These are phyloP conservation scores for Villa cingulata DNA, from an alignment of 2,888 invertebrate genomes.

Conservation along the genomic window DNA sequence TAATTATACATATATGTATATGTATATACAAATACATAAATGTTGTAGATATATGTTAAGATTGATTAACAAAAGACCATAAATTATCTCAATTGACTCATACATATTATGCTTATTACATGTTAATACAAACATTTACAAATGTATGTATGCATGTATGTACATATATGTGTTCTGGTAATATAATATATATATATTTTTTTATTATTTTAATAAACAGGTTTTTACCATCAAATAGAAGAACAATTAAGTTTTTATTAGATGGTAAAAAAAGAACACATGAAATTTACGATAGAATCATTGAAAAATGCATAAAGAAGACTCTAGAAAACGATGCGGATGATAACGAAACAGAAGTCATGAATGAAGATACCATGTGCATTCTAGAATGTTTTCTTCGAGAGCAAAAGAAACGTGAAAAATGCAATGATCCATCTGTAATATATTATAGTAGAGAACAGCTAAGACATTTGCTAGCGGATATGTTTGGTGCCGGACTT, in stretches of 20 bases:
- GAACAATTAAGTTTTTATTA: slow-evolving; percentile 49
- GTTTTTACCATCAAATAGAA: slow-evolving; percentile 42
- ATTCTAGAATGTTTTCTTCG: slow-evolving; percentile 52
- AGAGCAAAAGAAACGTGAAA: slow-evolving; percentile 42
- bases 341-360: slow-evolving; percentile 4
- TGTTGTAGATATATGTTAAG: not conserved
- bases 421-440: slow-evolving; percentile 34
- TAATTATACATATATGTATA: too few relatives aligned
- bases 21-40: not conserved
- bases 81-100: not conserved
- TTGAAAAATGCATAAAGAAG: slow-evolving; percentile 40
- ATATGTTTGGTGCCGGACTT: slow-evolving; percentile 73
- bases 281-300: slow-evolving; percentile 52
- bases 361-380: slow-evolving; percentile 20
- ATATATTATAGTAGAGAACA: slow-evolving; percentile 51
- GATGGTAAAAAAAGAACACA: slow-evolving; percentile 62
- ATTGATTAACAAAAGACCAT: not conserved
- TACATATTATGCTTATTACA: too few relatives aligned
- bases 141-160: too few relatives aligned
- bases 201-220: slow-evolving; percentile 12
- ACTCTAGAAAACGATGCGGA: slow-evolving; percentile 4
- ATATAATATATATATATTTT: not conserved
- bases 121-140: too few relatives aligned
- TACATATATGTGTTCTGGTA: too few relatives aligned
- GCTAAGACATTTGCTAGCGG: slow-evolving; percentile 59